These are phyloP conservation scores for Piscicola geometra DNA, from an alignment of 2,888 invertebrate species.

Conservation along the genomic window DNA sequence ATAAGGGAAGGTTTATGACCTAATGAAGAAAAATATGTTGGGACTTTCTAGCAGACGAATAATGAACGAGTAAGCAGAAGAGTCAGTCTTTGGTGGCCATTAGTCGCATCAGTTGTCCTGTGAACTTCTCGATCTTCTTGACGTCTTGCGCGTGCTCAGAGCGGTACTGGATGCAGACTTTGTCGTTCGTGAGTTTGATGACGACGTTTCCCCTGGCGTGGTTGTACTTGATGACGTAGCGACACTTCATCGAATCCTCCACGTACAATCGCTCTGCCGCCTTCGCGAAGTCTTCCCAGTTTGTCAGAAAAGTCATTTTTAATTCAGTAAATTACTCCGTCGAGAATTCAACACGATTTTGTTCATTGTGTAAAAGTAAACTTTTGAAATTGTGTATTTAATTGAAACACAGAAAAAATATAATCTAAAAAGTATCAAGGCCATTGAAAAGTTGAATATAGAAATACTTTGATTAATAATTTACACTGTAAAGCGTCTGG, in stretches of 20 bases:
- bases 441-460: too few species aligned
- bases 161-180: conserved; percentile 84
- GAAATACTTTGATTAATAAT: too few species aligned
- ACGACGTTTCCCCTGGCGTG: conserved; percentile 78
- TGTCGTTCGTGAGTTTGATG: conserved; percentile 89
- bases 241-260: conserved; percentile 77
- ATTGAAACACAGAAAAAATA: conserved; percentile 92
- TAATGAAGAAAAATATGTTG: too few species aligned
- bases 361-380: too few species aligned
- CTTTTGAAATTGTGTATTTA: conserved; percentile 89
- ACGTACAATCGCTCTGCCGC: conserved; percentile 88
- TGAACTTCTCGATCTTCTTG: conserved; percentile 89
- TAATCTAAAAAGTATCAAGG: too few species aligned
- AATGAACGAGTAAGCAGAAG: too few species aligned
- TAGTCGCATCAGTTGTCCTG: conserved; percentile 84
- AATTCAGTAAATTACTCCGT: too few species aligned
- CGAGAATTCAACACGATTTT: neutral
- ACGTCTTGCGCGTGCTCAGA: conserved; percentile 91
- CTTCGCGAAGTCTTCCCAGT: conserved; percentile 96
- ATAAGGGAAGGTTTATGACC: too few species aligned
- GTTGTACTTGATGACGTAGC: conserved; percentile 87
- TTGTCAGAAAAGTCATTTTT: conserved; percentile 73
- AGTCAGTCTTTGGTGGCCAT: conserved; percentile 77
- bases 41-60: too few species aligned
- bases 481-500: too few species aligned